phyloP scores from a whole-genome alignment of 2,113 vertebrate genomes.

The Lanius collurio region DNA sequence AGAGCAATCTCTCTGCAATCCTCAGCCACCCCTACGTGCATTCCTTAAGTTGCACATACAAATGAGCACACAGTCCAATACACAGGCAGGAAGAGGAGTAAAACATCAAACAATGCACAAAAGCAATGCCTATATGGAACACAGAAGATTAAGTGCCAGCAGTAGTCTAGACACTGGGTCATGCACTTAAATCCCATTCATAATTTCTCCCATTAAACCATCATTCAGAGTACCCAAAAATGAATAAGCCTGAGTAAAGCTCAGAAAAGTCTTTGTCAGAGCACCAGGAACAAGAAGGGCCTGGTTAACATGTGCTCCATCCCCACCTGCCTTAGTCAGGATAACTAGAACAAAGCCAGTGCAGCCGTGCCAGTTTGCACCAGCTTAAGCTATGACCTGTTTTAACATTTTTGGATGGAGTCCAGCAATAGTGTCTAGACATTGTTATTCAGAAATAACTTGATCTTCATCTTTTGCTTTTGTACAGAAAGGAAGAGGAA shows the following conservation, averaged over 20 bases:
- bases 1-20: neutral
- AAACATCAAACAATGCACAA: neutral
- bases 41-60: neutral
- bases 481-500: slow-evolving; percentile 54
- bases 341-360: slow-evolving; percentile 20
- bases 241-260: neutral
- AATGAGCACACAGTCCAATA: neutral
- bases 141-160: neutral
- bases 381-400: neutral
- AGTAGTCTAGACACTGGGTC: neutral
- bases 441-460: slow-evolving; percentile 50
- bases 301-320: neutral
- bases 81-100: neutral
- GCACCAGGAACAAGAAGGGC: neutral
- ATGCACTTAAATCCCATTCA: neutral
- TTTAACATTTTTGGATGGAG: slow-evolving; percentile 25
- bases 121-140: neutral
- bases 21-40: neutral
- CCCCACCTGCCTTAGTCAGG: slow-evolving; percentile 30
- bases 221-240: neutral
- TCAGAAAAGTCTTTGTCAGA: neutral
- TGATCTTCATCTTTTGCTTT: slow-evolving; percentile 40
- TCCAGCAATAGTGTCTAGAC: slow-evolving; percentile 45
- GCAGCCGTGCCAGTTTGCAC: slow-evolving; percentile 11
- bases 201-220: slow-evolving; percentile 14